Percentiles rank a stretch among this genome's conserved stretches.
phyloP scores from a whole-genome alignment of 2,113 vertebrate genomes.

The Poecile atricapillus region DNA sequence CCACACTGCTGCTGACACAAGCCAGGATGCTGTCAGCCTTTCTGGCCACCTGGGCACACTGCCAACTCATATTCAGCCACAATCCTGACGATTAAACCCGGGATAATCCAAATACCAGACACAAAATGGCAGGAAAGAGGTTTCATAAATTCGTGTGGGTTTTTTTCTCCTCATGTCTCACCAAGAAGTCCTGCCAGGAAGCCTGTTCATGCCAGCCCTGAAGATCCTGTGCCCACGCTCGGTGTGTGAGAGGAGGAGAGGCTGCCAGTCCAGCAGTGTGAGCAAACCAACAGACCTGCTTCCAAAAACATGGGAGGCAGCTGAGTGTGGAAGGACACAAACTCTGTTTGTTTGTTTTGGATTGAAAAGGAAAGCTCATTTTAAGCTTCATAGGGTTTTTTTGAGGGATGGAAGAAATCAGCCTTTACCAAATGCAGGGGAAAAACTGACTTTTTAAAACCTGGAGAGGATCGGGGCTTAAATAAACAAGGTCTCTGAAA shows the following conservation, averaged over 20 bases:
- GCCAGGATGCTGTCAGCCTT: not conserved
- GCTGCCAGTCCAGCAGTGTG: fast-evolving
- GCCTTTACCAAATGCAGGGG: not conserved
- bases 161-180: not conserved
- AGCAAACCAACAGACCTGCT: not conserved
- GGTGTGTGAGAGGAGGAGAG: not conserved
- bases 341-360: not conserved
- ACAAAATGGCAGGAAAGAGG: not conserved
- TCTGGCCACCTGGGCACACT: not conserved
- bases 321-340: not conserved
- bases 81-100: not conserved
- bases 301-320: not conserved
- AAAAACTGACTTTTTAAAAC: not conserved
- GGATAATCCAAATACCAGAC: slow-evolving; percentile 3
- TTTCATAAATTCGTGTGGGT: not conserved
- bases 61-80: not conserved
- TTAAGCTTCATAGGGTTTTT: not conserved
- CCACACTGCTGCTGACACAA: not conserved
- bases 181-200: not conserved
- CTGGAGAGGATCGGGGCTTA: not conserved
- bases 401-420: not conserved
- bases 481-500: not conserved
- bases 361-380: not conserved
- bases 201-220: not conserved
- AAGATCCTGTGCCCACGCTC: not conserved